Evolutionary conservation across 2,797 vertebrate species (phyloP).

Genomic region (Trachurus trachurus): DNA sequence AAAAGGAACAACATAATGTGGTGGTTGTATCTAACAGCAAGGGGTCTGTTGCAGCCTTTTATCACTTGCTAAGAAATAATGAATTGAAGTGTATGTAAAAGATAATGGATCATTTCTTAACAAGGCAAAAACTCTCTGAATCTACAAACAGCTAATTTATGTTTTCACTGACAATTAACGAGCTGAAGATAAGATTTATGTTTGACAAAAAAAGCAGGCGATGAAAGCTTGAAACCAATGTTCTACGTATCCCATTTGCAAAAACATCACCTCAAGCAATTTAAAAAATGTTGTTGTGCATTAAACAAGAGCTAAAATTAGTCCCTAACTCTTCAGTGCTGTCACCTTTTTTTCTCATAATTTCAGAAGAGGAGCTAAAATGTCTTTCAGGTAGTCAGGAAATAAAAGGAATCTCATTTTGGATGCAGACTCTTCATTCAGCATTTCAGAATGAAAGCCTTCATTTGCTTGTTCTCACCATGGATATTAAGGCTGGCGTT

Average conservation of each 20-base stretch:
- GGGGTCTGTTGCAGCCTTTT: not conserved
- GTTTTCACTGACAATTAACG: not conserved
- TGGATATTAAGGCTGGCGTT: slow-evolving; percentile 58
- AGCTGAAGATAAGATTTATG: not conserved
- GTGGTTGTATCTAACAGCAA: no score
- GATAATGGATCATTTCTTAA: not conserved
- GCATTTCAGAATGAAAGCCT: slow-evolving; percentile 29
- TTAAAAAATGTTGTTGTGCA: slow-evolving; percentile 6
- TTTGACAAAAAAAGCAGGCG: not conserved
- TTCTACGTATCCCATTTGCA: not conserved
- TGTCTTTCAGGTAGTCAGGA: slow-evolving; percentile 26
- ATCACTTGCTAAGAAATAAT: not conserved
- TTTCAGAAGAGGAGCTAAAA: slow-evolving; percentile 1
- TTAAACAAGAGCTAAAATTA: slow-evolving; percentile 24
- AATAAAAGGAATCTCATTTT: slow-evolving; percentile 29
- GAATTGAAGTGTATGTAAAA: not conserved
- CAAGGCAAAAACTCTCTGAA: not conserved
- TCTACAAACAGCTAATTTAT: not conserved
- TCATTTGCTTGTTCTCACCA: slow-evolving; percentile 47
- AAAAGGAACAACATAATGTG: no score
- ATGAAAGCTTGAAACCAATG: not conserved
- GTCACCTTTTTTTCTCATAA: slow-evolving; percentile 11
- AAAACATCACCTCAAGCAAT: slow-evolving; percentile 19
- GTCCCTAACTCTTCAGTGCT: not conserved
- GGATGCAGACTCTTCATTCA: slow-evolving; percentile 35